Base-by-base conservation (phyloP, 2,113 vertebrate species). In the human (Homo sapiens) region DNA sequence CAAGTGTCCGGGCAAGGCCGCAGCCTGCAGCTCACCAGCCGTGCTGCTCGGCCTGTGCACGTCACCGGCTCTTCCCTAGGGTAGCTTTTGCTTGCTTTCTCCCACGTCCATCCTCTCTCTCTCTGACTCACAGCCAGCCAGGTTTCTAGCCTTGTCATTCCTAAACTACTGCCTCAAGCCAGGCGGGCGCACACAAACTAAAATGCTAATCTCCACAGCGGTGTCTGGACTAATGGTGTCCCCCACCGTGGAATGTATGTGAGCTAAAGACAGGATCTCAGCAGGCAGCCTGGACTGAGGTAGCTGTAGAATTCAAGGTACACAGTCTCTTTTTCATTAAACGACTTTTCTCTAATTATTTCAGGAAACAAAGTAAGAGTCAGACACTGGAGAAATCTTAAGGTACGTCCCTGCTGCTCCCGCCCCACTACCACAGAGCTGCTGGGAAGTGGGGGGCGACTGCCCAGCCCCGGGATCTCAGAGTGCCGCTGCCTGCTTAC, bases 281-380 rank as follows among this genome's bases (percentile, higher is more conserved):
- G 48, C 66, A 25, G n/a, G 35, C 14, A 5, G 16, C n/a, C n/a
- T 1, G 75, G 38, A 38, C 30, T 0, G 12, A 61, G 57, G 66
- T 7, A 3, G 66, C 50, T 6, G 5, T 2, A 3, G 68, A 64
- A 10, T 10, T 32, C 3, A 32, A 43, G 40, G 64, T 52, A 45
- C 16, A 40, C 10, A 32, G 13, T 2, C 18, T 75, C 25, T 11
- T 38, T 50, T 52, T 55, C 84, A 70, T 32, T 52, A 55, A 97
- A 25, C 38, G 18, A 8, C 61, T 27, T 55, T 91, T 95, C 70
- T 94, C 97, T 97, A 3, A 57, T 92, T 95, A 30, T 98, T 99
- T 70, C 98, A 99, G 99, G 94, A 98, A 98, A 97, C 96, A 98
- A 96, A 98, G 97, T 89, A 93, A 88, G 98, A 97, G 98, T 98